A percentile compares a stretch with the other conserved stretches of the same genome.
phyloP scores from a whole-genome alignment of 2,113 vertebrate species.

The Prochilodus magdalenae region DNA sequence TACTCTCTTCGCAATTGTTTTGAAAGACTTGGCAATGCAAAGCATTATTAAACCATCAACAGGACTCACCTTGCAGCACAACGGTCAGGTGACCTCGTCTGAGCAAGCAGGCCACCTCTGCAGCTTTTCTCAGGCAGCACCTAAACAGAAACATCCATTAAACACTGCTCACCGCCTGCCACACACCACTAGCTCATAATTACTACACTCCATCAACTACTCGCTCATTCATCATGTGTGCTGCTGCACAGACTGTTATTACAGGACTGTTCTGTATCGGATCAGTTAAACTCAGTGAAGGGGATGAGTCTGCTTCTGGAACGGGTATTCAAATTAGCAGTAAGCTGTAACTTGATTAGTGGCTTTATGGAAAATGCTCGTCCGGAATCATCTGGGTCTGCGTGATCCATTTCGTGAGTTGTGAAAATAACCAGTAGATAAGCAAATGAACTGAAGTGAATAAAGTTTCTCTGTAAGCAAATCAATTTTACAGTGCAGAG shows the following conservation, averaged over 20 bases:
- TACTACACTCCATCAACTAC: neutral
- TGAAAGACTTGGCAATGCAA: neutral
- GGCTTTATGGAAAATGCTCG: neutral
- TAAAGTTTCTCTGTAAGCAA: neutral
- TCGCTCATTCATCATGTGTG: neutral
- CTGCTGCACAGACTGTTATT: neutral
- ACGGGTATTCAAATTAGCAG: neutral
- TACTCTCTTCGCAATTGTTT: neutral
- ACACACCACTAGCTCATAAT: no score
- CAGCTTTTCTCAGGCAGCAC: slow-evolving; percentile 87
- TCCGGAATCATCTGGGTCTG: neutral
- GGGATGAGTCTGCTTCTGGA: neutral
- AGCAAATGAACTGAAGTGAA: neutral
- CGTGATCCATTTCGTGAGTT: neutral
- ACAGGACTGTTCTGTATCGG: no score
- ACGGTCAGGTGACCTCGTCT: slow-evolving; percentile 83
- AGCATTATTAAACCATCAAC: neutral
- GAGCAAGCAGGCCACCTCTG: slow-evolving; percentile 84
- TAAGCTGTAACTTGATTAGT: neutral
- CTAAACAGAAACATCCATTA: slow-evolving; percentile 65
- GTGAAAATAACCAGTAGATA: neutral
- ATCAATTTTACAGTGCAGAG: neutral
- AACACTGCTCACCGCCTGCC: neutral
- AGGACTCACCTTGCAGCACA: slow-evolving; percentile 88
- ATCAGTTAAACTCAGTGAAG: neutral